These are phyloP conservation scores for Crepidodera aurea DNA, from an alignment of 2,888 invertebrate genomes.

Conservation along the genomic window DNA sequence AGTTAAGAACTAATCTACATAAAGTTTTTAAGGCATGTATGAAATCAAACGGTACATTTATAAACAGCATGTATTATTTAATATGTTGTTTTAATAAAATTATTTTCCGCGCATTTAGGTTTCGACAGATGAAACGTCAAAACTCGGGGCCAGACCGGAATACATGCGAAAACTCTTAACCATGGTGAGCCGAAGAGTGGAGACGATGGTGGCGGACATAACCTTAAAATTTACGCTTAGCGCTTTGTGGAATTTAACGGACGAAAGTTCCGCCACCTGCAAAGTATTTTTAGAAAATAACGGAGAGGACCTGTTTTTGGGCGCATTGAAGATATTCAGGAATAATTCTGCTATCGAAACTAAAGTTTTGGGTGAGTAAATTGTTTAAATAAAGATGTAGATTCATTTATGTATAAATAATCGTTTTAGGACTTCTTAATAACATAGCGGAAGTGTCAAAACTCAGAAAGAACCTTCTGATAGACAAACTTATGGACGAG, in stretches of 20 bases:
- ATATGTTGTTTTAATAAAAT: no score
- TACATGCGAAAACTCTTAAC: slow-evolving; percentile 75
- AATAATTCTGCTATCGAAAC: slow-evolving; percentile 75
- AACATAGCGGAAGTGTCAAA: slow-evolving; percentile 77
- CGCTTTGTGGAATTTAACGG: slow-evolving; percentile 81
- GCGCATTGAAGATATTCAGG: slow-evolving; percentile 70
- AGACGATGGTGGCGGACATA: slow-evolving; percentile 65
- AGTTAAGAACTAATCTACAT: no score
- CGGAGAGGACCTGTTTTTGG: slow-evolving; percentile 72
- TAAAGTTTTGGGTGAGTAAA: slow-evolving; percentile 65
- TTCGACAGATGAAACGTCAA: slow-evolving; percentile 73
- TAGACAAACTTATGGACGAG: slow-evolving; percentile 49
- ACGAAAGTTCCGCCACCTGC: slow-evolving; percentile 78
- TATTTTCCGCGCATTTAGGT: no score
- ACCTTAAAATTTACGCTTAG: slow-evolving; percentile 80
- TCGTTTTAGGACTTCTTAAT: slow-evolving; percentile 69
- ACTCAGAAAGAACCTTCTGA: slow-evolving; percentile 51
- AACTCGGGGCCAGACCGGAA: slow-evolving; percentile 69
- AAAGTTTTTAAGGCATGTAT: no score
- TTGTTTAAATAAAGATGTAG: not conserved
- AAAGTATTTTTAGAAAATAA: slow-evolving; percentile 72
- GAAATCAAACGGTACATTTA: no score
- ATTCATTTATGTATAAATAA: no score
- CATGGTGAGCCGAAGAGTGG: slow-evolving; percentile 64
- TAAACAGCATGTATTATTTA: no score